Percentiles rank a stretch among this genome's conserved stretches.
These are phyloP conservation scores for Acanthococcus lagerstroemiae DNA, from an alignment of 2,888 invertebrate species.

Conservation along the genomic window DNA sequence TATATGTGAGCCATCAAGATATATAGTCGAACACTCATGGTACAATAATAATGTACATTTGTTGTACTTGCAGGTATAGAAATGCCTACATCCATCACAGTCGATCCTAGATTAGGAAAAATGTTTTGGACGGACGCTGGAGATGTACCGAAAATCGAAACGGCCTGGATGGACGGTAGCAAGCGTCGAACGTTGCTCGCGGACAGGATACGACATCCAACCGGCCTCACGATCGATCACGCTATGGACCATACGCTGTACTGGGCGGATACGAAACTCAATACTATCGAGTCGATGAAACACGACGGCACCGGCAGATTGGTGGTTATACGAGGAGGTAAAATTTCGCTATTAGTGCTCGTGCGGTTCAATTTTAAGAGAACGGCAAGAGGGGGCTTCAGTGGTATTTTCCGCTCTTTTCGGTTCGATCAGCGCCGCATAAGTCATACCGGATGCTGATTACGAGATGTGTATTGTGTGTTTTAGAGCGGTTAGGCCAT, in stretches of 20 bases:
- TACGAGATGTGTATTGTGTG: too few relatives aligned
- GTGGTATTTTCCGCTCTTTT: too few relatives aligned
- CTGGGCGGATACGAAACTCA: slow-evolving; percentile 91
- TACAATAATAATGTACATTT: not conserved
- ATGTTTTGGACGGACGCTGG: slow-evolving; percentile 95
- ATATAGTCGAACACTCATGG: too few relatives aligned
- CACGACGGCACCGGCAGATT: slow-evolving; percentile 69
- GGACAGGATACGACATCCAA: slow-evolving; percentile 73
- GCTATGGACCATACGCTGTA: slow-evolving; percentile 80
- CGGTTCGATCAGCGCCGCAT: too few relatives aligned
- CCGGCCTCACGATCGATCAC: slow-evolving; percentile 82
- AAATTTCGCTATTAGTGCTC: slow-evolving; percentile 25
- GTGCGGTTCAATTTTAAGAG: too few relatives aligned
- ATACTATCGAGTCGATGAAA: slow-evolving; percentile 75
- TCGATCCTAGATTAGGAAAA: slow-evolving; percentile 74
- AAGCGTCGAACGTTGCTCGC: slow-evolving; percentile 71
- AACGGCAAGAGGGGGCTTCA: too few relatives aligned
- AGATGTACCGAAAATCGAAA: slow-evolving; percentile 82
- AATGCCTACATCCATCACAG: slow-evolving; percentile 75
- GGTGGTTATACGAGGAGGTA: slow-evolving; percentile 56
- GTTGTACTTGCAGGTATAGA: slow-evolving; percentile 53
- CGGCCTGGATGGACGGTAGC: slow-evolving; percentile 94
- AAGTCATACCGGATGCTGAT: too few relatives aligned
- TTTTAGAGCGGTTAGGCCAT: slow-evolving; percentile 55
- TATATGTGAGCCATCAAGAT: not conserved